Evolutionary conservation across 1,140 invertebrate genomes (phyloP), one percentile per base, ranked within the genome.

Genomic region (Drosophila varians): DNA sequence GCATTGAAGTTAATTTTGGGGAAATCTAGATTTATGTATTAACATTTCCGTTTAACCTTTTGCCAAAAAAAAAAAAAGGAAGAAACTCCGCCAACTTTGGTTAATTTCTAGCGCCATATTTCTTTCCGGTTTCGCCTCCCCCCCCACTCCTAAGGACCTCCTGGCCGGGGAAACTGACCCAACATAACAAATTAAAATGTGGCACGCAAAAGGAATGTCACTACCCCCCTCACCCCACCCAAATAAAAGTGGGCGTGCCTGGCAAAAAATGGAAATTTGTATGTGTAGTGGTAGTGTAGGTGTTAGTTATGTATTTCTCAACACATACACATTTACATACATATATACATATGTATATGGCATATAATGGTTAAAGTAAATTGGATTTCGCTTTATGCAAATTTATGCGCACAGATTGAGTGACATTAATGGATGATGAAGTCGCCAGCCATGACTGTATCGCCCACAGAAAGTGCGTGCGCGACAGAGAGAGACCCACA

Each of bases 341-440:
- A 14, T 31, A 11, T 11, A 1, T 28, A 8, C 2, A 1, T 2
- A 48, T 11, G 38, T 7, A 28, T 45, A 64, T 12, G 16, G 8
- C 16, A 55, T 61, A 61, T 65, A 66, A 66, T 66, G 64, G 61
- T 36, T 53, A 25, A 66, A 66, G 62, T 71, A 84, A 84, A 86
- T 86, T 86, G 80, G 80, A 84, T 86, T 84, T 84, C 66, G 66
- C 72, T 79, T 86, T 84, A 84, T 84, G 80, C 80, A 84, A 84
- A 84, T 84, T 79, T 84, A 86, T 86, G 80, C 80, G 76, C 80
- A 84, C 80, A 80, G 80, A 84, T 84, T 84, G 75, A 86, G 80
- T 84, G 80, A 86, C 80, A 84, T 80, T 84, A 84, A 84, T 84
- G 80, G 80, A 84, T 86, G 76, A 86, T 74, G 80, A 79, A 80